Percentiles rank a stretch among this genome's conserved stretches.
Evolutionary conservation across 2,113 vertebrate species (phyloP).

Genomic region (Cottus gobio): DNA sequence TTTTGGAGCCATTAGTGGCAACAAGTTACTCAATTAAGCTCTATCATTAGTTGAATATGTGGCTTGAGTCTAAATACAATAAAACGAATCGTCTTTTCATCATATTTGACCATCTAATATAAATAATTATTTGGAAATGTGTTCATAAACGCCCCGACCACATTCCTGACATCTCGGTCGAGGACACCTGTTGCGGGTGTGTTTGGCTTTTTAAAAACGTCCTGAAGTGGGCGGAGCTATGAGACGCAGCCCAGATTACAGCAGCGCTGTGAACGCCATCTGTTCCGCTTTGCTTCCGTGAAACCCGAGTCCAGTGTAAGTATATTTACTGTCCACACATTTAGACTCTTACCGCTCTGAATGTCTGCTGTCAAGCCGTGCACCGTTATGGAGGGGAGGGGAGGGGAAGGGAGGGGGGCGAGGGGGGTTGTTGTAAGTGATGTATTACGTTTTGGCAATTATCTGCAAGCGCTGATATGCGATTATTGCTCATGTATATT

Average conservation of each 20-base stretch:
- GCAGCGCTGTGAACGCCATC: constrained; percentile 64
- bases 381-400: background rate
- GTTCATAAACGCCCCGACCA: background rate
- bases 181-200: constrained; percentile 76
- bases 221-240: constrained; percentile 76
- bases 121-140: constrained; percentile 18
- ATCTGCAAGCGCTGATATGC: constrained; percentile 23
- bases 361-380: constrained; percentile 5
- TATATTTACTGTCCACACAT: constrained; percentile 67
- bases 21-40: background rate
- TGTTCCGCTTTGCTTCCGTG: constrained; percentile 63
- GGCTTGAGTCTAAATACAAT: background rate
- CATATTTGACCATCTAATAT: background rate
- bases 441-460: background rate
- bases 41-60: background rate
- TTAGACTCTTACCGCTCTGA: constrained; percentile 52
- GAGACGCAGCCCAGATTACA: constrained; percentile 50
- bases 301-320: constrained; percentile 74
- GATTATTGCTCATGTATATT: constrained; percentile 29
- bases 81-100: background rate
- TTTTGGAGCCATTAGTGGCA: no score
- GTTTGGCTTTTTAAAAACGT: constrained; percentile 74
- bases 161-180: constrained; percentile 10
- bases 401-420: background rate
- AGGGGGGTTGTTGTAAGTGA: constrained; percentile 19